Evolutionary conservation across 2,888 invertebrate species (phyloP).

Genomic region (Drosophila nigritarsus): DNA sequence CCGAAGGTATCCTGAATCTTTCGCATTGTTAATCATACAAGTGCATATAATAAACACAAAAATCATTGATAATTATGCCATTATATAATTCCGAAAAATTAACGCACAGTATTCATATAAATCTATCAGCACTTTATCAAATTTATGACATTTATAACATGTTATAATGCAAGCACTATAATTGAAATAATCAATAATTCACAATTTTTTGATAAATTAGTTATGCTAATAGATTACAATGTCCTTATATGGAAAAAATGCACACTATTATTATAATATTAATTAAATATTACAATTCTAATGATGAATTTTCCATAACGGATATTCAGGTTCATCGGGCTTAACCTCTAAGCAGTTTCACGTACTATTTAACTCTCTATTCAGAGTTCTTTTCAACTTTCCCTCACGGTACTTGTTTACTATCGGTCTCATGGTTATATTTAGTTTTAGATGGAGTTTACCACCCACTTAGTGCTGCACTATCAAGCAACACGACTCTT

Average conservation of each 20-base stretch:
- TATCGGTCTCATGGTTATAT: conserved; percentile 89
- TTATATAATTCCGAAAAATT: conserved; percentile 51
- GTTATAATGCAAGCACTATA: conserved; percentile 50
- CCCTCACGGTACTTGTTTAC: conserved; percentile 89
- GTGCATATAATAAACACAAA: conserved; percentile 48
- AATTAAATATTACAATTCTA: conserved; percentile 62
- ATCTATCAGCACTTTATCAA: conserved; percentile 59
- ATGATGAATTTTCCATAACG: conserved; percentile 85
- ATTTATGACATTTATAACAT: conserved; percentile 55
- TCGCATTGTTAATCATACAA: conserved; percentile 82
- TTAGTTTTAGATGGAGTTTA: conserved; percentile 87
- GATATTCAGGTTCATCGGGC: conserved; percentile 87
- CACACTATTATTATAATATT: conserved; percentile 79
- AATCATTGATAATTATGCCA: conserved; percentile 42
- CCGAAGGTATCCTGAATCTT: conserved; percentile 86
- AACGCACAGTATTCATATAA: conserved; percentile 50
- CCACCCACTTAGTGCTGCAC: conserved; percentile 79
- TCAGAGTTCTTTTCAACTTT: conserved; percentile 88
- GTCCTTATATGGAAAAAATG: conserved; percentile 86
- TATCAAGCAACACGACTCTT: conserved; percentile 74
- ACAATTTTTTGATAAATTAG: conserved; percentile 55
- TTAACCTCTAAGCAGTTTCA: conserved; percentile 86
- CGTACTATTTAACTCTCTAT: conserved; percentile 85
- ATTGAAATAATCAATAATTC: conserved; percentile 48
- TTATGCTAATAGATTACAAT: conserved; percentile 86